phyloP scores from a whole-genome alignment of 64 coral and sea anemone genomes.

The Trachythela sp. region DNA sequence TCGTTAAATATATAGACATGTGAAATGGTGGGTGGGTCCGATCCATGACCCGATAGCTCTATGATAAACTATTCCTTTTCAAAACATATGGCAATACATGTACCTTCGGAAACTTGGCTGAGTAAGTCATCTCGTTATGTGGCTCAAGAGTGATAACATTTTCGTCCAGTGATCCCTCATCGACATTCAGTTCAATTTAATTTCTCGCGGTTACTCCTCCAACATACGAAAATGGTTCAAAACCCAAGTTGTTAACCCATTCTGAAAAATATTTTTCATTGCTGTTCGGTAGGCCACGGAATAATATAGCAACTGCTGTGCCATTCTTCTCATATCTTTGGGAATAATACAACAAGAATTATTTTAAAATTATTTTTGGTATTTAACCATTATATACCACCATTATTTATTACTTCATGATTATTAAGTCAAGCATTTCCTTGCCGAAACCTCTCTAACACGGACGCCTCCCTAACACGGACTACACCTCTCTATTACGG shows the following conservation, averaged over 20 bases:
- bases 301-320: conserved; percentile 47
- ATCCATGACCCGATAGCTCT: too few relatives aligned
- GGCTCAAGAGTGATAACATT: conserved; percentile 61
- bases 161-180: conserved; percentile 60
- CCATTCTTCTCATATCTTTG: neutral
- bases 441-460: too few relatives aligned
- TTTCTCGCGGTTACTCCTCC: conserved; percentile 58
- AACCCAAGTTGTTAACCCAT: conserved; percentile 53
- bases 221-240: conserved; percentile 55
- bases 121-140: conserved; percentile 95
- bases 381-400: too few relatives aligned
- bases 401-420: too few relatives aligned
- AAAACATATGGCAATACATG: too few relatives aligned
- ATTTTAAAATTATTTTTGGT: too few relatives aligned
- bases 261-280: conserved; percentile 48
- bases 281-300: conserved; percentile 58
- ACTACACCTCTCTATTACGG: too few relatives aligned
- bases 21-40: too few relatives aligned
- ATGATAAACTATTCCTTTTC: too few relatives aligned
- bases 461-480: too few relatives aligned
- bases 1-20: too few relatives aligned
- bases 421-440: too few relatives aligned
- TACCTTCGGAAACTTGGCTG: conserved; percentile 61
- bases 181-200: conserved; percentile 35
- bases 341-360: neutral